These are phyloP conservation scores for Nasalis larvatus DNA, from an alignment of 2,113 vertebrate genomes.

Conservation along the genomic window DNA sequence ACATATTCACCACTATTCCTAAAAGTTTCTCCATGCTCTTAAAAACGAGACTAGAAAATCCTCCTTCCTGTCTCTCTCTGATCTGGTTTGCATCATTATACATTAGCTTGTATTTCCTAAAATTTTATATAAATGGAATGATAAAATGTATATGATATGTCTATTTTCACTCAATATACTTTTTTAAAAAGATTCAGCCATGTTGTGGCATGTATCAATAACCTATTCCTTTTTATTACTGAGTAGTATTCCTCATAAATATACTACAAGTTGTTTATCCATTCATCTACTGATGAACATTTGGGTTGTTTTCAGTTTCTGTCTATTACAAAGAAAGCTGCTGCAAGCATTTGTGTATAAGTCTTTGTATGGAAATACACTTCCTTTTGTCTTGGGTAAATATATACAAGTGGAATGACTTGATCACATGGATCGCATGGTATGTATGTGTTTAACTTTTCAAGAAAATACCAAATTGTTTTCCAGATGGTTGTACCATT, in stretches of 20 bases:
- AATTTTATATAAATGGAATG: neutral
- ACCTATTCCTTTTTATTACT: neutral
- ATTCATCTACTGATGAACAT: neutral
- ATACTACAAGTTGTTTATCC: neutral
- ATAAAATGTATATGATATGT: neutral
- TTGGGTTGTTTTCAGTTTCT: neutral
- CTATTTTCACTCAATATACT: neutral
- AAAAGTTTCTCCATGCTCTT: neutral
- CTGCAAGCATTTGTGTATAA: neutral
- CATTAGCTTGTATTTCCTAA: neutral
- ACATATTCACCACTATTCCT: neutral
- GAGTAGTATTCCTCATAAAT: neutral
- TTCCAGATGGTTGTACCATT: neutral
- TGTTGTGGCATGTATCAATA: neutral
- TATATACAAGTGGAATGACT: neutral
- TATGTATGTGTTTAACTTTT: neutral
- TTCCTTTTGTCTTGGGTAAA: neutral
- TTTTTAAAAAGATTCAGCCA: neutral
- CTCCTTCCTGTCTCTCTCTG: neutral
- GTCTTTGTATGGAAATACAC: neutral
- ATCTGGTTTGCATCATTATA: neutral
- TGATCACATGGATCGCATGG: neutral
- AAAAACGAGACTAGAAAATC: neutral
- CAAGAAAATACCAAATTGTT: neutral
- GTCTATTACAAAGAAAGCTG: neutral